Evolutionary conservation across 2,797 vertebrate genomes (phyloP).

Genomic region (Hippocampus kuda): DNA sequence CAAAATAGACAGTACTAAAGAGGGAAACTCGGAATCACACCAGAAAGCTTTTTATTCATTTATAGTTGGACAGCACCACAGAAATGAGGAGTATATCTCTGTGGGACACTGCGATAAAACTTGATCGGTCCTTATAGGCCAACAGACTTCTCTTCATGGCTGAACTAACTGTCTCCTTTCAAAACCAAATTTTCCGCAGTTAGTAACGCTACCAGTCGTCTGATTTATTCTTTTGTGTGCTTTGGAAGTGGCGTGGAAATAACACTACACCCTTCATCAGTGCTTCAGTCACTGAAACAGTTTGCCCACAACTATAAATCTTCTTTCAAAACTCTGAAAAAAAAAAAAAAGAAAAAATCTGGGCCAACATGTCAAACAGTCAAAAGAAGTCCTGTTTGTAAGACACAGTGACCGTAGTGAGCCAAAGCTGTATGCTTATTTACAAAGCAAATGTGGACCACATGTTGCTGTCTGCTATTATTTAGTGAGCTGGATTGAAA

Average conservation of each 20-base stretch:
- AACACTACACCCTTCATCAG: slow-evolving; percentile 2
- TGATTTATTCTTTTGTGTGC: slow-evolving; percentile 22
- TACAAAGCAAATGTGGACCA: slow-evolving; percentile 28
- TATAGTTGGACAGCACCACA: neutral
- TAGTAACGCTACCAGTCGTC: slow-evolving; percentile 16
- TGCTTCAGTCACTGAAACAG: slow-evolving; percentile 12
- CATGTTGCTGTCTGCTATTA: slow-evolving; percentile 32
- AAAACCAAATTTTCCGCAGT: slow-evolving; percentile 18
- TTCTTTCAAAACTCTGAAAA: slow-evolving; percentile 11
- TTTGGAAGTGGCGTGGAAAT: slow-evolving; percentile 11
- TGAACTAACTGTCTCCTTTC: slow-evolving; percentile 4
- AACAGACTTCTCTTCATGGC: neutral
- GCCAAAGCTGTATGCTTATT: slow-evolving; percentile 25
- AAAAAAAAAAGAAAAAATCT: neutral
- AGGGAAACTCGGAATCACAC: neutral
- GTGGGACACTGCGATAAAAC: slow-evolving; percentile 5
- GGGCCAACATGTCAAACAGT: slow-evolving; percentile 24
- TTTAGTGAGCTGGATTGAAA: slow-evolving; percentile 27
- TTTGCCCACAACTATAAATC: slow-evolving; percentile 19
- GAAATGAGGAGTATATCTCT: neutral
- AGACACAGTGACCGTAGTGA: slow-evolving; percentile 11
- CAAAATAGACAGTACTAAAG: neutral
- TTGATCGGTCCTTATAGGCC: slow-evolving; percentile 9
- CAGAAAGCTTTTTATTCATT: neutral
- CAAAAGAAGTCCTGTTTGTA: slow-evolving; percentile 18